Percentiles rank a stretch among this genome's conserved stretches.
Evolutionary conservation across 1,140 invertebrate genomes (phyloP).

Genomic region (Camponotus vicinus): DNA sequence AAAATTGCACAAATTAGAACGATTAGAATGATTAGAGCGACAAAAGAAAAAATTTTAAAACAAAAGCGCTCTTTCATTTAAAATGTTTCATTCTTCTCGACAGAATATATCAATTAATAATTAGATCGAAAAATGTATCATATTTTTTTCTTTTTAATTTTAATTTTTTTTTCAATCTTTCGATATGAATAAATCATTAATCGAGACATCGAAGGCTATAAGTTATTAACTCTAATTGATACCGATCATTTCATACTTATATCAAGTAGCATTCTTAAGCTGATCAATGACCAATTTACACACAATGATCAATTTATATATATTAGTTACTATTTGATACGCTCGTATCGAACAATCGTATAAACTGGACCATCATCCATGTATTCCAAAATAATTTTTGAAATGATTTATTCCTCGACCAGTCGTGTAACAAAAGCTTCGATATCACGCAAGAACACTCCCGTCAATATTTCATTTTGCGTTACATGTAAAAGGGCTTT

Average conservation of each 20-base stretch:
- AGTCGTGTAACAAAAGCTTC: neutral
- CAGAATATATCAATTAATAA: neutral
- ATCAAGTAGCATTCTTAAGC: no score
- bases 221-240: neutral
- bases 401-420: neutral
- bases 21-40: neutral
- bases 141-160: neutral
- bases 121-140: neutral
- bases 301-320: no score
- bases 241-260: no score
- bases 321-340: no score
- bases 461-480: conserved; percentile 18
- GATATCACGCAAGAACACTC: neutral
- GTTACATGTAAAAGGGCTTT: conserved; percentile 23
- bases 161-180: neutral
- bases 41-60: neutral
- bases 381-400: neutral
- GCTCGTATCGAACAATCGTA: no score
- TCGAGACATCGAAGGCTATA: neutral
- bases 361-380: neutral
- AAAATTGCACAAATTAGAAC: neutral
- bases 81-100: neutral
- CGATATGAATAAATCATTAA: neutral
- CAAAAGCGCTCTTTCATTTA: neutral
- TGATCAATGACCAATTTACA: no score